These are phyloP conservation scores for Sitta europaea DNA, from an alignment of 2,113 vertebrate genomes.

Conservation along the genomic window DNA sequence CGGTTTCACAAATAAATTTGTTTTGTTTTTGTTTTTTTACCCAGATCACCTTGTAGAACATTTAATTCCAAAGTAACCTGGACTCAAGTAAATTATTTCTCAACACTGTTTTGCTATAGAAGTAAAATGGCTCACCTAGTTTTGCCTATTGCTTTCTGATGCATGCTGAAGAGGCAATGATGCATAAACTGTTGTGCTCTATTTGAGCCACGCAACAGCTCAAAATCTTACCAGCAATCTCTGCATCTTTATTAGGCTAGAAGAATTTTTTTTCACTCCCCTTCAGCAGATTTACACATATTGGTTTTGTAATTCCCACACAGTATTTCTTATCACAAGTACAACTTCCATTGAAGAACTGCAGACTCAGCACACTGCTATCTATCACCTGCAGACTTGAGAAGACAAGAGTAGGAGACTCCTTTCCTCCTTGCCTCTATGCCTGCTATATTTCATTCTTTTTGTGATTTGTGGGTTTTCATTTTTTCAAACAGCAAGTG, in stretches of 20 bases:
- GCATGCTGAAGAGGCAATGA: neutral
- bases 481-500: neutral
- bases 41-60: neutral
- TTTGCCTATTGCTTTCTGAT: neutral
- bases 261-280: neutral
- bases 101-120: neutral
- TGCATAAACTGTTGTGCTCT: neutral
- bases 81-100: neutral
- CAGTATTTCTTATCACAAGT: neutral
- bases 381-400: neutral
- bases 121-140: neutral
- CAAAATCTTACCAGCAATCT: neutral
- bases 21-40: neutral
- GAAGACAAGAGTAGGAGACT: neutral
- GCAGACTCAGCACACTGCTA: neutral
- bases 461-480: neutral
- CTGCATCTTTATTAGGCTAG: neutral
- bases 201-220: neutral
- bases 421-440: neutral
- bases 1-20: neutral
- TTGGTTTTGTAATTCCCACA: neutral
- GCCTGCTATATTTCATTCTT: neutral
- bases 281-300: neutral
- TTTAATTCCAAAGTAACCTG: neutral
- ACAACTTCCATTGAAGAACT: neutral